Percentiles rank a stretch among this genome's conserved stretches.
Conservation (phyloP, 1,140 invertebrate species). For the Orchestia grillus region DNA sequence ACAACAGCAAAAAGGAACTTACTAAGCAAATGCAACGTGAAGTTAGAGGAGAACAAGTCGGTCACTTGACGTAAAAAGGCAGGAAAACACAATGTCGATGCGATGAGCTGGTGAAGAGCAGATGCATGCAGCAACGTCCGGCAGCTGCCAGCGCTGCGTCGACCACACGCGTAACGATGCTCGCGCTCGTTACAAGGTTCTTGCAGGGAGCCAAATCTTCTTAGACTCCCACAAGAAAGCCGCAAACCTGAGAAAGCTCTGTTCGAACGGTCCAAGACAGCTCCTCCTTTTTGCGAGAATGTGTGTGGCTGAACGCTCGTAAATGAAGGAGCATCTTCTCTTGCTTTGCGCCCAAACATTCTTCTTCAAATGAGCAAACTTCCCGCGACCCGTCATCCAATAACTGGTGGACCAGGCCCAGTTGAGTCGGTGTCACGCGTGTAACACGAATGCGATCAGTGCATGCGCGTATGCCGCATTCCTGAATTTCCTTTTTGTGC, state of each 20-base stretch:
- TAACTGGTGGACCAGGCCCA: neutral
- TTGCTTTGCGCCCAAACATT: neutral
- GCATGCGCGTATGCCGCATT: neutral
- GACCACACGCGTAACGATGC: neutral
- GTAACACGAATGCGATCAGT: neutral
- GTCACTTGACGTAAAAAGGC: neutral
- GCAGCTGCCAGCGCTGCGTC: neutral
- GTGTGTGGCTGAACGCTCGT: conserved; percentile 22
- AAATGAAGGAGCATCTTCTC: neutral
- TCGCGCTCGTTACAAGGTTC: neutral
- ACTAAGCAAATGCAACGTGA: neutral
- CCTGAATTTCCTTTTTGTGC: neutral
- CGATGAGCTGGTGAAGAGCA: neutral
- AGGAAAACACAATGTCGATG: neutral
- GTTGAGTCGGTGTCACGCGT: neutral
- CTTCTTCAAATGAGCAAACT: conserved; percentile 1
- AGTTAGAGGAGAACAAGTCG: neutral
- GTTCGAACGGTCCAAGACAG: neutral
- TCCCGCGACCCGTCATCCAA: neutral
- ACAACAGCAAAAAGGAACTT: neutral
- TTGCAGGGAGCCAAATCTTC: conserved; percentile 28
- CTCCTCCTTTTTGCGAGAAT: neutral
- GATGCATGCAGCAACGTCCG: neutral
- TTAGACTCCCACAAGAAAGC: conserved; percentile 27
- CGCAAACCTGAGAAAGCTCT: conserved; percentile 25